A percentile compares a stretch with the other conserved stretches of the same genome.
Evolutionary conservation across 2,797 vertebrate species (phyloP).

Genomic region (Molossus alvarezi): DNA sequence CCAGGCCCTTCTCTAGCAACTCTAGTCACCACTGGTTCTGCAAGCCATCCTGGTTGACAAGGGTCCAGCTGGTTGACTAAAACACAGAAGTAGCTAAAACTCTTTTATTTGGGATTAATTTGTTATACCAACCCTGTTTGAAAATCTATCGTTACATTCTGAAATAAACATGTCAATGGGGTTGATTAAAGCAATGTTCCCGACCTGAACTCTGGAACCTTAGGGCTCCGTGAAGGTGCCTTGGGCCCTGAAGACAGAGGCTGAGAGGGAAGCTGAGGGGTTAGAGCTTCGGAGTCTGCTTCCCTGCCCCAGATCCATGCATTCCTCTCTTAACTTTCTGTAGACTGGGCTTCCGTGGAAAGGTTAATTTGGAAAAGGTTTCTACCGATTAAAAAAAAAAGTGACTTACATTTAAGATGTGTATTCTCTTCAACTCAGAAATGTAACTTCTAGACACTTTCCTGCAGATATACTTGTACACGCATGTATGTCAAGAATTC

Average conservation of each 20-base stretch:
- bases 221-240: not conserved
- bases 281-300: not conserved
- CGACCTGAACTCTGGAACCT: not conserved
- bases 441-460: conserved; percentile 22
- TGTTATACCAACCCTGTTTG: not conserved
- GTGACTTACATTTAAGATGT: not conserved
- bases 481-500: not conserved
- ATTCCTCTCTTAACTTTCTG: not conserved
- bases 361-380: not conserved
- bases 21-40: not conserved
- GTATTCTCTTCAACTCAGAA: conserved; percentile 46
- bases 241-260: not conserved
- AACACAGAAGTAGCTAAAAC: not conserved
- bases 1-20: not conserved
- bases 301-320: not conserved
- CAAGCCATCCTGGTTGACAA: not conserved
- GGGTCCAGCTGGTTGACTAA: not conserved
- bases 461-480: not conserved
- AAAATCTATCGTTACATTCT: conserved; percentile 48
- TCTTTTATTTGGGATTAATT: conserved; percentile 57
- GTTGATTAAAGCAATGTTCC: not conserved
- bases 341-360: not conserved
- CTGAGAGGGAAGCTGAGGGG: not conserved
- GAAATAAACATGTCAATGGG: not conserved
- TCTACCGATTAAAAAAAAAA: not conserved